phyloP scores from a whole-genome alignment of 1,140 invertebrate genomes.

The Calephelis virginiensis region DNA sequence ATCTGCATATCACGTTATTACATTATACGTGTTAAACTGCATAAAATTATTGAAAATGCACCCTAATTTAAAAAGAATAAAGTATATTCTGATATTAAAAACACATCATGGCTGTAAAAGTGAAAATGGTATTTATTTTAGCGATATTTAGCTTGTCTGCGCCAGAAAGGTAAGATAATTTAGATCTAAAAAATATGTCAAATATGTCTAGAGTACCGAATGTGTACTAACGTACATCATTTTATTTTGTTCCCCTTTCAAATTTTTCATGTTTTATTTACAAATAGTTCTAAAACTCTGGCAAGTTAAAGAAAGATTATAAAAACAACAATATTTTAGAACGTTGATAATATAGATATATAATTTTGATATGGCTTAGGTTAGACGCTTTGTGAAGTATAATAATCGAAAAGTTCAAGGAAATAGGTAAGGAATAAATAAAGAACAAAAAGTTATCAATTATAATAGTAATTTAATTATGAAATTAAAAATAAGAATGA shows the following conservation, averaged over 20 bases:
- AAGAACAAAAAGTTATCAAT: constrained; percentile 70
- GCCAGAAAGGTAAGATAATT: constrained; percentile 50
- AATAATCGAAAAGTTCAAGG: constrained; percentile 34
- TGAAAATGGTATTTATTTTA: background rate
- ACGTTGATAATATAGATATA: constrained; percentile 14
- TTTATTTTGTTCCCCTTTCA: constrained; percentile 76
- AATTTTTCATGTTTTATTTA: constrained; percentile 74
- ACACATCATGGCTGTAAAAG: no score
- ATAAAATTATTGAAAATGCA: no score
- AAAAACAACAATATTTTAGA: constrained; percentile 15
- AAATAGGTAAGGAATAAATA: constrained; percentile 59
- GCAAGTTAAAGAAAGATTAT: constrained; percentile 27
- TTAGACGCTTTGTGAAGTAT: constrained; percentile 27
- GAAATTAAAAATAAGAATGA: constrained; percentile 76
- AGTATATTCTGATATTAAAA: no score
- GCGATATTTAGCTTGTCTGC: constrained; percentile 10
- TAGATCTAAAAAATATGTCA: constrained; percentile 60
- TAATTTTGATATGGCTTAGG: constrained; percentile 42
- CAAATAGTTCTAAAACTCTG: constrained; percentile 60
- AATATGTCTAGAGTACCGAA: constrained; percentile 74
- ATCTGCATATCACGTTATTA: no score
- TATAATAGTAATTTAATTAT: constrained; percentile 77
- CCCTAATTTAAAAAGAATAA: no score
- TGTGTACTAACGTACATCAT: constrained; percentile 69
- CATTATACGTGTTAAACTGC: no score